Evolutionary conservation across 2,888 invertebrate genomes (phyloP).

Genomic region (Nemotelus nigrinus): DNA sequence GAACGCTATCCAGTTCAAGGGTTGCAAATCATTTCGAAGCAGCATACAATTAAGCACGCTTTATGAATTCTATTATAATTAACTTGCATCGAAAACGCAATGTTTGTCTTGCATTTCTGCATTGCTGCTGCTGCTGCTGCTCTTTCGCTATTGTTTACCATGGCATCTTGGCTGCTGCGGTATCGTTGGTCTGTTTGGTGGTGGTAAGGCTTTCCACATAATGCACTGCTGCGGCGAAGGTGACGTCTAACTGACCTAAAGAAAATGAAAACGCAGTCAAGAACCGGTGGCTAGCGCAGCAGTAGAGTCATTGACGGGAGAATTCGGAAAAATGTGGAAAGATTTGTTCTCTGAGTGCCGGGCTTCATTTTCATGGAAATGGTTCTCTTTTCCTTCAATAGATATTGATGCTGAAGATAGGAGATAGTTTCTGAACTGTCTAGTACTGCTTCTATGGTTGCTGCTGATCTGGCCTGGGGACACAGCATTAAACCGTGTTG

Average conservation of each 20-base stretch:
- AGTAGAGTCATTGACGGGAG: slow-evolving; percentile 6
- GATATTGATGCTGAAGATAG: no score
- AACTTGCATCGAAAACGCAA: slow-evolving; percentile 35
- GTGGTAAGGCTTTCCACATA: slow-evolving; percentile 4
- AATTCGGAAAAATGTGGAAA: slow-evolving; percentile 24
- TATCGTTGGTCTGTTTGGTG: slow-evolving; percentile 9
- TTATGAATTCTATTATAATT: slow-evolving; percentile 23
- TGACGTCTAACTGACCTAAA: neutral
- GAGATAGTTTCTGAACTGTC: neutral
- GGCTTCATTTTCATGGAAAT: no score
- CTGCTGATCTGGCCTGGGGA: neutral
- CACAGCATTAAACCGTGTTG: neutral
- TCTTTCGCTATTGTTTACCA: neutral
- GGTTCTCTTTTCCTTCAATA: no score
- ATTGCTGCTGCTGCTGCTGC: slow-evolving; percentile 17
- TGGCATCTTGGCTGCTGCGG: neutral
- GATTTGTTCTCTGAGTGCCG: neutral
- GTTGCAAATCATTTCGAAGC: slow-evolving; percentile 24
- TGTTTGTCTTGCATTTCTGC: slow-evolving; percentile 16
- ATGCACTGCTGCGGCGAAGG: neutral
- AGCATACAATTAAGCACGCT: slow-evolving; percentile 2
- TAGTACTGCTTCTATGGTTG: neutral
- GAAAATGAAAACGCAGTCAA: slow-evolving; percentile 7
- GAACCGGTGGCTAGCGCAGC: neutral
- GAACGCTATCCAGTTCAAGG: slow-evolving; percentile 36